Evolutionary conservation across 1,140 invertebrate species (phyloP).

Genomic region (Sycobia sp.): DNA sequence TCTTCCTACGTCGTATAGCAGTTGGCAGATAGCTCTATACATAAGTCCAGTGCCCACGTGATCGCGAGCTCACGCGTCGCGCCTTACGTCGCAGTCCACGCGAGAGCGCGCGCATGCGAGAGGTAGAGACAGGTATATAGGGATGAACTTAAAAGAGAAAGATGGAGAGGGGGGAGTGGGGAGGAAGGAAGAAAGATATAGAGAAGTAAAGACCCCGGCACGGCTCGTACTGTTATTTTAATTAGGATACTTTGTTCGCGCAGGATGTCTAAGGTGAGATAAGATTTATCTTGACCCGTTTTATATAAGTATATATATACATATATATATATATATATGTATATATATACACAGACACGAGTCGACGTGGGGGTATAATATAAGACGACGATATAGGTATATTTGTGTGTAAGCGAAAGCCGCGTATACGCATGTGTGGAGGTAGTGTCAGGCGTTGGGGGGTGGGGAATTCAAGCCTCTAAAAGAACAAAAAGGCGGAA

Average conservation of each 20-base stretch:
- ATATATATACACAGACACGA: slow-evolving; percentile 2
- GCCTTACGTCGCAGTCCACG: neutral
- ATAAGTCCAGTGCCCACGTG: too few species aligned
- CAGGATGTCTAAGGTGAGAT: slow-evolving; percentile 39
- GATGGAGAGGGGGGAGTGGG: neutral
- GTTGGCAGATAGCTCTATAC: too few species aligned
- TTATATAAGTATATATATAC: slow-evolving; percentile 26
- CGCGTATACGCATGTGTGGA: neutral
- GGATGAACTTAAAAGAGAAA: neutral
- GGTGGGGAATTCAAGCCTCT: neutral
- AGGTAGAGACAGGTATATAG: neutral
- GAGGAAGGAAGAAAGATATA: neutral
- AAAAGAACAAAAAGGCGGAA: slow-evolving; percentile 4
- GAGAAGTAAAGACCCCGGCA: slow-evolving; percentile 21
- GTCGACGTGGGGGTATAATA: neutral
- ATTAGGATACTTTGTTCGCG: slow-evolving; percentile 48
- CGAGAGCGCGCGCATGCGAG: neutral
- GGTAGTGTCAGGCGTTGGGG: neutral
- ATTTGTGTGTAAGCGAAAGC: too few species aligned
- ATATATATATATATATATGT: slow-evolving; percentile 17
- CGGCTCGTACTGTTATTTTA: slow-evolving; percentile 45
- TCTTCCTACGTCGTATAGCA: too few species aligned
- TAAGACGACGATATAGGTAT: neutral
- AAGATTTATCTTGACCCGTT: slow-evolving; percentile 41
- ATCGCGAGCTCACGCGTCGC: too few species aligned